Percentiles rank a stretch among this genome's conserved stretches.
Conservation (phyloP, 1,140 invertebrate genomes). For the Rhizoglyphus robini region DNA sequence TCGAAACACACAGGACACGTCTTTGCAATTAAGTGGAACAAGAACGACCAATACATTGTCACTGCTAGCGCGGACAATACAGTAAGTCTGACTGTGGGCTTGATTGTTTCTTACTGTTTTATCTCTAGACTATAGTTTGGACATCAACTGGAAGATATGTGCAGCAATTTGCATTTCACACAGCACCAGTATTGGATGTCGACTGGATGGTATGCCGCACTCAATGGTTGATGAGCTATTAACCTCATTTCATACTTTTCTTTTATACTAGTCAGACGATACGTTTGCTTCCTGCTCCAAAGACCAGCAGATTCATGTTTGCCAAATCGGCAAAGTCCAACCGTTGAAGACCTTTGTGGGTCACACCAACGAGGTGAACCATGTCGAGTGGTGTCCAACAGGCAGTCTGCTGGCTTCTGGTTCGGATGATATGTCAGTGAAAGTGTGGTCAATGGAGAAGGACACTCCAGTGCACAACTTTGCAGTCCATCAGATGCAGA, state of each 20-base stretch:
- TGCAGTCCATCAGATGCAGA: slow-evolving; percentile 95
- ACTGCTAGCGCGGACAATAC: slow-evolving; percentile 76
- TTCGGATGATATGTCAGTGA: slow-evolving; percentile 97
- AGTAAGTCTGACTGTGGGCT: slow-evolving; percentile 42
- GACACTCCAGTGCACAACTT: slow-evolving; percentile 91
- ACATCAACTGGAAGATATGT: slow-evolving; percentile 91
- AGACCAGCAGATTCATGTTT: slow-evolving; percentile 98
- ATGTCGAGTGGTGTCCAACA: slow-evolving; percentile 98
- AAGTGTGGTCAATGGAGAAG: slow-evolving; percentile 68
- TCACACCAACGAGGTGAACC: slow-evolving; percentile 98
- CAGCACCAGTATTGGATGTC: slow-evolving; percentile 88
- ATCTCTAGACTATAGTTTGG: slow-evolving; percentile 94
- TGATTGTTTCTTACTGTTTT: neutral
- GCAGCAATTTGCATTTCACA: slow-evolving; percentile 88
- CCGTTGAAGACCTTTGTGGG: slow-evolving; percentile 97
- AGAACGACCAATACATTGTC: slow-evolving; percentile 91
- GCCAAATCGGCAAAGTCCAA: slow-evolving; percentile 75
- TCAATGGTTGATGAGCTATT: neutral
- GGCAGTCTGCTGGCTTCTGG: slow-evolving; percentile 92
- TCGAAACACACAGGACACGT: slow-evolving; percentile 99
- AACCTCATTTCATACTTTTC: neutral
- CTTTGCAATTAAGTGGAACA: slow-evolving; percentile 98
- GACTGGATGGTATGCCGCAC: slow-evolving; percentile 65
- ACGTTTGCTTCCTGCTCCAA: slow-evolving; percentile 97
- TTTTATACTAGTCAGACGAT: slow-evolving; percentile 53